Conservation (phyloP, 2,113 vertebrate species). For the Empidonax traillii region DNA sequence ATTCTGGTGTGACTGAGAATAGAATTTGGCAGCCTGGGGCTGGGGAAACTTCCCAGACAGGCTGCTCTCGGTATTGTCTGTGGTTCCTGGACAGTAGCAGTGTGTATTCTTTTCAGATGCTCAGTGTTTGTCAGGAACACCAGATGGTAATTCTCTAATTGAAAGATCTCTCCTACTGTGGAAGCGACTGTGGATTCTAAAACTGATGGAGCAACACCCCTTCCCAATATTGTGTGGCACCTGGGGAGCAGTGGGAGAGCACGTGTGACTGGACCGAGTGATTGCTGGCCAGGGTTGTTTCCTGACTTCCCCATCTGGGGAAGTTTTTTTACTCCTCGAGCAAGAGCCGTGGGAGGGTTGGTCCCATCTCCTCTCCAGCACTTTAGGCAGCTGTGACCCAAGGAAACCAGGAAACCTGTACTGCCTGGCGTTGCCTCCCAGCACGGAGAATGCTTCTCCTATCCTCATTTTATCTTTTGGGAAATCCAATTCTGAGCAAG, state of each 20-base stretch:
- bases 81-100: constrained; percentile 56
- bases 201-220: neutral
- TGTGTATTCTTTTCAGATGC: constrained; percentile 9
- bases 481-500: neutral
- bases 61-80: constrained; percentile 16
- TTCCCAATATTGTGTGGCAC: neutral
- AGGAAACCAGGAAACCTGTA: neutral
- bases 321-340: neutral
- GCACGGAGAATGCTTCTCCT: rapidly evolving
- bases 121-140: neutral
- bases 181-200: neutral
- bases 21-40: constrained; percentile 31
- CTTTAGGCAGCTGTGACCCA: neutral
- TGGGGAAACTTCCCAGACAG: constrained; percentile 27
- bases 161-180: neutral
- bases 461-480: neutral
- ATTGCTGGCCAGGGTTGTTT: neutral
- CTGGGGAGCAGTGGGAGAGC: neutral
- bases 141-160: constrained; percentile 30
- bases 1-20: constrained; percentile 18
- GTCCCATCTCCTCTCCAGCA: neutral
- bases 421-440: neutral
- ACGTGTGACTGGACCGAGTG: neutral
- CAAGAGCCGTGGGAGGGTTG: neutral
- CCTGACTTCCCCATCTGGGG: neutral